Evolutionary conservation across 1,140 invertebrate species (phyloP).

Genomic region (Pantala flavescens): DNA sequence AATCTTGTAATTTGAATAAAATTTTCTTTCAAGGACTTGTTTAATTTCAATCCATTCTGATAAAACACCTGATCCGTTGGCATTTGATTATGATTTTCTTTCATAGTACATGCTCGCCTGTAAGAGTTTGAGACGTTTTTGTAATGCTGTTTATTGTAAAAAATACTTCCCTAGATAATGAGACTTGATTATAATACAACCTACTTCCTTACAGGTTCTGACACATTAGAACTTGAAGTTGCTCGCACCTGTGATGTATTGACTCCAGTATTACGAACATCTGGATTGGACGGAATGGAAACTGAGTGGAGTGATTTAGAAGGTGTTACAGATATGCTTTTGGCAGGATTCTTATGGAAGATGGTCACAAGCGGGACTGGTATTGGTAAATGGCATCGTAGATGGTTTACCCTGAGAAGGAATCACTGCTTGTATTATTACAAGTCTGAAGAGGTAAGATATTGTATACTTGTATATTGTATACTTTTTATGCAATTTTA

Average conservation of each 20-base stretch:
- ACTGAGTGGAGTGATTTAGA: slow-evolving; percentile 24
- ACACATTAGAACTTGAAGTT: slow-evolving; percentile 76
- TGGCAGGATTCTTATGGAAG: slow-evolving; percentile 68
- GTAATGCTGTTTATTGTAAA: too few relatives aligned
- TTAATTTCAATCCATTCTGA: too few relatives aligned
- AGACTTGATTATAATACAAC: too few relatives aligned
- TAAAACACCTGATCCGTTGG: too few relatives aligned
- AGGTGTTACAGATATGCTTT: slow-evolving; percentile 40
- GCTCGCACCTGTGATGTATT: slow-evolving; percentile 73
- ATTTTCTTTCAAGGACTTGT: too few relatives aligned
- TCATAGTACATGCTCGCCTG: too few relatives aligned
- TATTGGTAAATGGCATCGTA: slow-evolving; percentile 65
- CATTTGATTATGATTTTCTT: too few relatives aligned
- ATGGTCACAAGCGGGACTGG: slow-evolving; percentile 45
- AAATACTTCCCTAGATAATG: too few relatives aligned
- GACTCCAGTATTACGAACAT: slow-evolving; percentile 37
- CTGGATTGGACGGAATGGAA: background rate
- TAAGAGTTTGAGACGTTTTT: too few relatives aligned
- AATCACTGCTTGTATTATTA: slow-evolving; percentile 94
- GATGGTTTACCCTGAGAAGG: slow-evolving; percentile 82
- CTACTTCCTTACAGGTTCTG: slow-evolving; percentile 35
- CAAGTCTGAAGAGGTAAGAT: slow-evolving; percentile 70
- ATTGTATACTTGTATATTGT: too few relatives aligned
- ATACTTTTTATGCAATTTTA: too few relatives aligned
- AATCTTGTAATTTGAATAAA: too few relatives aligned